Evolutionary conservation across 2,113 vertebrate genomes (phyloP).

Genomic region (Scytalopus superciliaris): DNA sequence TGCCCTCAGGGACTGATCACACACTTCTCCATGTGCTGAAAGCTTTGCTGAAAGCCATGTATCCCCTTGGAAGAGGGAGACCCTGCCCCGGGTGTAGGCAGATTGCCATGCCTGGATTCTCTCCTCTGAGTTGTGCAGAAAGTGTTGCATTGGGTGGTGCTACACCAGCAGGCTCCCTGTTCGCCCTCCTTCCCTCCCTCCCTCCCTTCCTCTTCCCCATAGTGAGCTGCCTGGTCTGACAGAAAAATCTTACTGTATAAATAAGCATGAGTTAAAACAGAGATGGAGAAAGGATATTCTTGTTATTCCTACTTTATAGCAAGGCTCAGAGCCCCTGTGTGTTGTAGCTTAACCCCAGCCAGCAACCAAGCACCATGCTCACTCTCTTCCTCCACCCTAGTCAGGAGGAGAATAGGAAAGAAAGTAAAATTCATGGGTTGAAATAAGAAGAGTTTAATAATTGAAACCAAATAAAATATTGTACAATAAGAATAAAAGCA

Average conservation of each 20-base stretch:
- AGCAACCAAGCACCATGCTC: neutral
- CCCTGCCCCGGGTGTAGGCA: neutral
- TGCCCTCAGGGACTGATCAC: neutral
- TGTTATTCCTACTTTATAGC: neutral
- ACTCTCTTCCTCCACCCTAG: too few relatives aligned
- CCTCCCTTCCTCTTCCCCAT: neutral
- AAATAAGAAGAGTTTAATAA: neutral
- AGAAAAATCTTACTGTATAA: neutral
- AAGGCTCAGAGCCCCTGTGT: neutral
- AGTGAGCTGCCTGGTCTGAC: neutral
- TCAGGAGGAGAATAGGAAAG: neutral
- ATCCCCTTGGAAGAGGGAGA: neutral
- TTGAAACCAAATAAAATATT: neutral
- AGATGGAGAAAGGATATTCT: neutral
- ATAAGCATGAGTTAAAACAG: neutral
- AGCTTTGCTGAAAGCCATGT: neutral
- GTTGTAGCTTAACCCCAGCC: neutral
- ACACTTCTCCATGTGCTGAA: neutral
- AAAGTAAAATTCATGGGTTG: neutral
- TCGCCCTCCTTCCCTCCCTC: too few relatives aligned
- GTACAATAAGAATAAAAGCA: neutral
- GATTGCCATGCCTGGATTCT: neutral
- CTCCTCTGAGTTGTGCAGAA: neutral
- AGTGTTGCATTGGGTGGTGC: accelerated
- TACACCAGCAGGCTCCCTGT: too few relatives aligned